These are phyloP conservation scores for Hippocampus zosterae DNA, from an alignment of 2,113 vertebrate genomes.

Conservation along the genomic window DNA sequence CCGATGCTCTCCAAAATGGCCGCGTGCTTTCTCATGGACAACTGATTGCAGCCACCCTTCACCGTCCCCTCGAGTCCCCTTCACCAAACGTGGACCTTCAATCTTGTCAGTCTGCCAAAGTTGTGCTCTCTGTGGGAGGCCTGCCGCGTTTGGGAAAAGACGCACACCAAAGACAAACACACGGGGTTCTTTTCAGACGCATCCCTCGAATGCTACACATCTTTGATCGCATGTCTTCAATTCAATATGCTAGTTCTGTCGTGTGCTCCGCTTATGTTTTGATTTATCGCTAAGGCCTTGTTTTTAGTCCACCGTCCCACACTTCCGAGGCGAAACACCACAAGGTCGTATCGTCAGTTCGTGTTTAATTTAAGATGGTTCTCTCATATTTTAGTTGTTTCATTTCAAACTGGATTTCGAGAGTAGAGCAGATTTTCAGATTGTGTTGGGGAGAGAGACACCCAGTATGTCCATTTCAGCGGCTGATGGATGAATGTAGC, in stretches of 20 bases:
- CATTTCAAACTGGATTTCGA: slow-evolving; percentile 15
- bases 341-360: not conserved
- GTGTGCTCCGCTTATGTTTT: slow-evolving; percentile 28
- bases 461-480: slow-evolving; percentile 1
- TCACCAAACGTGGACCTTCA: slow-evolving; percentile 62
- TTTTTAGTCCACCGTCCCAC: slow-evolving; percentile 30
- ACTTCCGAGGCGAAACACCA: not conserved
- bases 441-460: slow-evolving; percentile 18
- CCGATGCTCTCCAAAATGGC: not conserved
- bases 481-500: slow-evolving; percentile 43
- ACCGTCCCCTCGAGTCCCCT: slow-evolving; percentile 38
- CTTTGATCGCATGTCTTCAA: slow-evolving; percentile 19
- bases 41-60: slow-evolving; percentile 28
- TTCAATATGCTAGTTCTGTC: slow-evolving; percentile 17
- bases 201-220: slow-evolving; percentile 44
- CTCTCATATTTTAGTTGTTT: slow-evolving; percentile 36
- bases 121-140: slow-evolving; percentile 46
- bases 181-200: slow-evolving; percentile 35
- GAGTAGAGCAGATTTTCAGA: slow-evolving; percentile 7
- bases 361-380: not conserved
- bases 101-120: slow-evolving; percentile 84
- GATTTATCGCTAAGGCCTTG: slow-evolving; percentile 30
- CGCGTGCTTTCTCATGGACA: slow-evolving; percentile 18
- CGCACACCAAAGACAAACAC: slow-evolving; percentile 39
- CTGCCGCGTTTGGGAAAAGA: not conserved